Evolutionary conservation across 2,797 vertebrate genomes (phyloP), one percentile per base, ranked within the genome.

Genomic region (Melopsittacus undulatus): DNA sequence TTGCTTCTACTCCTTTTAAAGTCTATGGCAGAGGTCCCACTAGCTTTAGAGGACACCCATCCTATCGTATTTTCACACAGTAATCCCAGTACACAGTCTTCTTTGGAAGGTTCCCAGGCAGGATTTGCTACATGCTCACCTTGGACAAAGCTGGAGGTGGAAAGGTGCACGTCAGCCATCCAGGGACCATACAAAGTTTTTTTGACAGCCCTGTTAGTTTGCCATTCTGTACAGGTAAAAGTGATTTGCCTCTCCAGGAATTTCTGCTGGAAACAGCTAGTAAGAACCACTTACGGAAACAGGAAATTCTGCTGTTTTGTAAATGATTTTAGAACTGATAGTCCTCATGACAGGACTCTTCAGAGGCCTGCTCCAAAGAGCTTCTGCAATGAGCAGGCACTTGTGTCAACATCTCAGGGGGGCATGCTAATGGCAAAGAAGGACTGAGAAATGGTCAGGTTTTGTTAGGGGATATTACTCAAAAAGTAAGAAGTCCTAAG

Each of bases 301-400:
- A 91, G 87, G 85, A 77, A 84, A 92, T 88, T 92, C 85, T 95
- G 36, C 54, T 86, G 80, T 51, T 94, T 43, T 77, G 46, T 88
- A 42, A 66, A 63, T 69, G 16, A 81, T 90, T 94, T 91, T 70
- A 29, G 49, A 74, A 34, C 59, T 42, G 63, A 64, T 83, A 90
- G 54, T 66, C n/a, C 66, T 88, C 2, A 1, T 70, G 85, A 32
- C 63, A 69, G 66, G 24, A 23, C 20, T 88, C 72, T 83, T 83
- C 59, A 59, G 80, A 40, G 75, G 23, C 52, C 26, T 2, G 1
- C 38, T 87, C 81, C 48, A 10, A 67, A 78, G 46, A 7, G 0
- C 45, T 82, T 89, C 63, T n/a, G n/a, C 34, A 54, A 3, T 22
- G 54, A 92, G 51, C 81, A 70, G 77, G 22, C 42, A 17, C 62